phyloP scores from a whole-genome alignment of 2,888 invertebrate species.

The Kuschelorhynchus macadamiae region DNA sequence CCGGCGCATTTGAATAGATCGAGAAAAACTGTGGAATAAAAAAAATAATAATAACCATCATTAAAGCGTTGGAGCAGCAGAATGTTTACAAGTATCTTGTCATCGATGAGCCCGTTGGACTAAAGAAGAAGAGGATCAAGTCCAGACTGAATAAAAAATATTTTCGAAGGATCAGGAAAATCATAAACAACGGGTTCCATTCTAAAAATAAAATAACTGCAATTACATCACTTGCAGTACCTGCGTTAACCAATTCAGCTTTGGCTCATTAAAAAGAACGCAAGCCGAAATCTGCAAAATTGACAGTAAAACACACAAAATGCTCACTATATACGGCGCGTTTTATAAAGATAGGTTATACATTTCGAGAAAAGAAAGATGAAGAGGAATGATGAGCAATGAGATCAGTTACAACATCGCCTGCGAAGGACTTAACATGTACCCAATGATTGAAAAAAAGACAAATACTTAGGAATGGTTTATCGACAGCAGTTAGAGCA shows the following conservation, averaged over 20 bases:
- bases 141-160: background rate
- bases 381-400: too few species aligned
- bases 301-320: background rate
- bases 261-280: background rate
- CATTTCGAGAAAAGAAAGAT: too few species aligned
- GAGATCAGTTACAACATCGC: too few species aligned
- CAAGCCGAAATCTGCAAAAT: background rate
- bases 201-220: background rate
- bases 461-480: too few species aligned
- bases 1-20: too few species aligned
- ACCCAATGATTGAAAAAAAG: too few species aligned
- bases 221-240: background rate
- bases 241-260: background rate
- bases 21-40: too few species aligned
- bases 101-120: background rate
- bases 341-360: too few species aligned
- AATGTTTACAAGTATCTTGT: background rate
- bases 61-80: background rate
- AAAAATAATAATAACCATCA: too few species aligned
- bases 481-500: too few species aligned
- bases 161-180: background rate
- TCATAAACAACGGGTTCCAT: background rate
- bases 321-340: too few species aligned
- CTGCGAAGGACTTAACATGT: too few species aligned
- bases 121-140: background rate